Base-by-base conservation (phyloP, 2,888 invertebrate genomes). In the Schrankia costaestrigalis region DNA sequence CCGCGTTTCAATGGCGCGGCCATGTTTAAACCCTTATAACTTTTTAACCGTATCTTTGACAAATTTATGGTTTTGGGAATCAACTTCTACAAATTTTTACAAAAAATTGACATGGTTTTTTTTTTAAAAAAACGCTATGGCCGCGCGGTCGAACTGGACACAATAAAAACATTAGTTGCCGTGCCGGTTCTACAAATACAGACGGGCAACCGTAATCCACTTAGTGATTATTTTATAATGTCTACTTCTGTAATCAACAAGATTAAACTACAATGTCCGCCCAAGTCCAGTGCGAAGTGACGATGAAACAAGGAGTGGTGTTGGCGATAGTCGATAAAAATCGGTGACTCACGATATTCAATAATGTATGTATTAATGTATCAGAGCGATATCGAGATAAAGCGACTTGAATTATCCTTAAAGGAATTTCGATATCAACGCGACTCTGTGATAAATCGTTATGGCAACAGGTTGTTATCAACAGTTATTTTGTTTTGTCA, bases 231-330 rank as follows among this genome's bases (percentile, higher is more conserved):
- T 50, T 60, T 57, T 53, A 46, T 52, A 50, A 54, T 44, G 50
- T 63, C 56, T 55, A 50, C 46, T 46, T 44, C 42, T 47, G 45
- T 53, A 58, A 61, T 64, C 57, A 54, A 41, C 42, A 31, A 46
- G 51, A 63, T 64, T 59, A 58, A 56, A 56, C 43, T 49, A 47
- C 43, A 54, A 46, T 54, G 51, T 46, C 53, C 41, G 37, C 35
- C 41, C 26, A 34, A 41, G 42, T 26, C 41, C 46, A 28, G 43
- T 44, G 43, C 42, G 42, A 46, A 46, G 53, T 51, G 37, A 37
- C 35, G 41, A 31, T 30, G 31, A 50, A 67, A 63, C 69, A 71
- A 70, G 81, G 80, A 63, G 78, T 71, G 81, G 71, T 74, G 47
- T 48, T 57, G 48, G 53, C 68, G 68, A 76, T 72, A 71, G 63